These are phyloP conservation scores for Himalopsyche japonica DNA, from an alignment of 2,888 invertebrate species.

Conservation along the genomic window DNA sequence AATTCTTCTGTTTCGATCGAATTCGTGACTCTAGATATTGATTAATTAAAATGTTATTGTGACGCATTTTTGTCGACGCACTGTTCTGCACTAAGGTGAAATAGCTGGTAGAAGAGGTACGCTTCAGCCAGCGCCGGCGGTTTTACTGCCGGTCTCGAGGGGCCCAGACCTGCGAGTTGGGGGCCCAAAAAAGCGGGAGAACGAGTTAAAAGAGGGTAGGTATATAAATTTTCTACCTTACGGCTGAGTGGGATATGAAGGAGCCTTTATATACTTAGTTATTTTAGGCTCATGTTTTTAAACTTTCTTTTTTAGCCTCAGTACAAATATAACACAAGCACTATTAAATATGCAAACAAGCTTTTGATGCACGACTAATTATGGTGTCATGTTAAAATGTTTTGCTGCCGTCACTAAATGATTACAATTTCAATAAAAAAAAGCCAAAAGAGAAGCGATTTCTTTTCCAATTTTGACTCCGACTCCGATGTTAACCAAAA, in stretches of 20 bases:
- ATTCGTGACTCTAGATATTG: too few relatives aligned
- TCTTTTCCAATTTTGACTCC: too few relatives aligned
- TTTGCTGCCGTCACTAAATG: too few relatives aligned
- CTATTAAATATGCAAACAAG: too few relatives aligned
- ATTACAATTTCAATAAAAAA: too few relatives aligned
- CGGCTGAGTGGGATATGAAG: not conserved
- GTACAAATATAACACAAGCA: too few relatives aligned
- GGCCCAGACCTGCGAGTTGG: not conserved
- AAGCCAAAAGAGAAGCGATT: too few relatives aligned
- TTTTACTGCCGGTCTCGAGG: slow-evolving; percentile 3
- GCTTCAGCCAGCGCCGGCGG: not conserved
- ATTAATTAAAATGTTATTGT: too few relatives aligned
- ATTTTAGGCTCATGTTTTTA: not conserved
- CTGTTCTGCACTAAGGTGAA: not conserved
- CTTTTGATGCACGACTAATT: too few relatives aligned
- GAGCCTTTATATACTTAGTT: not conserved
- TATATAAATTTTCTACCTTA: not conserved
- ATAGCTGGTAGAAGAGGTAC: not conserved
- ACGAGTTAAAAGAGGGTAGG: not conserved
- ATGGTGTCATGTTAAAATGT: too few relatives aligned
- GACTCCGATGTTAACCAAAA: too few relatives aligned
- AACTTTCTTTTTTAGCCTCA: not conserved
- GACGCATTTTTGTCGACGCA: not conserved
- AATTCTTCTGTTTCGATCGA: too few relatives aligned
- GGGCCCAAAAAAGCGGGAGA: not conserved